A percentile compares a stretch with the other conserved stretches of the same genome.
Evolutionary conservation across 2,888 invertebrate species (phyloP).

Genomic region (Hirtodrosophila histrioides): DNA sequence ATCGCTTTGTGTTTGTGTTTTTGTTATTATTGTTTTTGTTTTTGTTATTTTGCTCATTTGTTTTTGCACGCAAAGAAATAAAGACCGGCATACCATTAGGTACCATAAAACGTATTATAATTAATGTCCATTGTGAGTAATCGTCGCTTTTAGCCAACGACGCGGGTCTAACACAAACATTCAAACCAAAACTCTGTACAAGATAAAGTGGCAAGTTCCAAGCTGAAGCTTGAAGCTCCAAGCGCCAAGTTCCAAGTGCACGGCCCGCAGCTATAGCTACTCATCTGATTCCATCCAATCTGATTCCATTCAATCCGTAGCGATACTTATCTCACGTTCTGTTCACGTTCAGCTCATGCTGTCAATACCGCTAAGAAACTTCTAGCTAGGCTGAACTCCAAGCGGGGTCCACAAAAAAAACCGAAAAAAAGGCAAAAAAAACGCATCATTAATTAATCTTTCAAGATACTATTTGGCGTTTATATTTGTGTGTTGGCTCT

Average conservation of each 20-base stretch:
- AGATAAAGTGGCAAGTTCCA: conserved; percentile 22
- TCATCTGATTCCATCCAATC: conserved; percentile 2
- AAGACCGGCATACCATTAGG: conserved; percentile 22
- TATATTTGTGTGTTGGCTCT: conserved; percentile 30
- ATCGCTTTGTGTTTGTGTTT: conserved; percentile 8
- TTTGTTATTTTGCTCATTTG: conserved; percentile 13
- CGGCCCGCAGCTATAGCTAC: conserved; percentile 30
- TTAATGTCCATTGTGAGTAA: conserved; percentile 70
- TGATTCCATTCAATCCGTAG: conserved; percentile 6
- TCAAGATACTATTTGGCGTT: conserved; percentile 32
- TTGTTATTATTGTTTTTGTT: neutral
- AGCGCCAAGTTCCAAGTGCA: conserved; percentile 11
- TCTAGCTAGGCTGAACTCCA: conserved; percentile 25
- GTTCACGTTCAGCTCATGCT: conserved; percentile 15
- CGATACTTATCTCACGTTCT: conserved; percentile 41
- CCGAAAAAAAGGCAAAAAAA: conserved; percentile 20
- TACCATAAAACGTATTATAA: conserved; percentile 47
- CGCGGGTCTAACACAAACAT: conserved; percentile 15
- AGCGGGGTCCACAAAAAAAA: conserved; percentile 10
- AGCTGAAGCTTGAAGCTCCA: conserved; percentile 2
- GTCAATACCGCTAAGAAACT: conserved; percentile 25
- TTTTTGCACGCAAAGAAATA: conserved; percentile 20
- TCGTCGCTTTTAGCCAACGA: conserved; percentile 39
- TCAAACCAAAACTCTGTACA: conserved; percentile 17
- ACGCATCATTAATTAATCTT: conserved; percentile 73